These are phyloP conservation scores for Drosophila mayri DNA, from an alignment of 1,140 invertebrate genomes.

Conservation along the genomic window DNA sequence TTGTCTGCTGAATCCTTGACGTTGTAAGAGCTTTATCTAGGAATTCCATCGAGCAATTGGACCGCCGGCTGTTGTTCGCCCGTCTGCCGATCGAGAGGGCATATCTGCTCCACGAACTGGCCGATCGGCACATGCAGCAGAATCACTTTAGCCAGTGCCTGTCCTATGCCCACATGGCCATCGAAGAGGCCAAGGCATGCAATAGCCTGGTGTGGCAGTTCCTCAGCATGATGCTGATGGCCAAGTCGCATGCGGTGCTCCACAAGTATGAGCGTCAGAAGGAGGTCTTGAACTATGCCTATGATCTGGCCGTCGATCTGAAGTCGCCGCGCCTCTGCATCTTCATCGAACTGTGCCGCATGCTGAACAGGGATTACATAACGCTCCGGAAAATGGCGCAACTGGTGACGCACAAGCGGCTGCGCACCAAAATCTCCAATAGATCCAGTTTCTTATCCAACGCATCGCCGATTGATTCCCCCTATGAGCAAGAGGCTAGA, in stretches of 20 bases:
- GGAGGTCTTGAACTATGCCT: conserved; percentile 63
- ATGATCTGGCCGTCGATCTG: conserved; percentile 45
- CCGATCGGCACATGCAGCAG: conserved; percentile 53
- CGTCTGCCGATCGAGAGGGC: conserved; percentile 66
- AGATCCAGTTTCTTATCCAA: conserved; percentile 28
- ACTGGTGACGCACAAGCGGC: conserved; percentile 40
- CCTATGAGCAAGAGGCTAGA: background rate
- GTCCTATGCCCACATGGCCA: conserved; percentile 46
- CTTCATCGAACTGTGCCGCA: conserved; percentile 74
- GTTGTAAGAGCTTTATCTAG: background rate
- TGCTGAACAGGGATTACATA: conserved; percentile 72
- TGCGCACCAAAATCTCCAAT: conserved; percentile 35
- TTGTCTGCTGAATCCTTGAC: background rate
- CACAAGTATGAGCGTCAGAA: conserved; percentile 67
- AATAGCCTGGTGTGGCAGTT: conserved; percentile 74
- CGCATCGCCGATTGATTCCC: background rate
- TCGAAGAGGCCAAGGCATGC: conserved; percentile 54
- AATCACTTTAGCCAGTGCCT: conserved; percentile 63
- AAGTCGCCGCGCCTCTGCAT: conserved; percentile 57
- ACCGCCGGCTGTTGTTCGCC: conserved; percentile 64
- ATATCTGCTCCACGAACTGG: conserved; percentile 75
- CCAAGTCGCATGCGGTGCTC: conserved; percentile 70
- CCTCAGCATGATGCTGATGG: conserved; percentile 62
- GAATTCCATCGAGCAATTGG: conserved; percentile 18
- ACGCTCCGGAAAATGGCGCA: conserved; percentile 63